Conservation (phyloP, 2,113 vertebrate species). For the Eptesicus fuscus region DNA sequence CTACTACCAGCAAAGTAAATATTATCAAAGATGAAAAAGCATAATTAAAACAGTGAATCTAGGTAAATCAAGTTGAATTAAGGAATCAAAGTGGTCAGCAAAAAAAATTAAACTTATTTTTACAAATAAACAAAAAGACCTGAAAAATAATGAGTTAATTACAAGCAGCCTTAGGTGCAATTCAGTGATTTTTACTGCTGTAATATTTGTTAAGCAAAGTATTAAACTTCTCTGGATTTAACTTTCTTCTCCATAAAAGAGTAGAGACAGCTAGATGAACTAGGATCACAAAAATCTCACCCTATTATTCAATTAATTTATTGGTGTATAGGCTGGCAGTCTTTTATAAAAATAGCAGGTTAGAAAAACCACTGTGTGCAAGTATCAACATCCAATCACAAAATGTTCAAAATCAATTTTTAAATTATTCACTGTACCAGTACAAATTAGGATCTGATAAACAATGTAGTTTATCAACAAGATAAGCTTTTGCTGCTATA, state of each 20-base stretch:
- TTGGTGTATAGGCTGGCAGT: background rate
- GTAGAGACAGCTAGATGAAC: background rate
- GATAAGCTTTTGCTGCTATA: background rate
- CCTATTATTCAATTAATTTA: background rate
- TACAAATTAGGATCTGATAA: background rate
- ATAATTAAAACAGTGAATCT: background rate
- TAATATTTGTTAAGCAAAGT: background rate
- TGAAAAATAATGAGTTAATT: fast-evolving
- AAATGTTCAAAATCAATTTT: background rate
- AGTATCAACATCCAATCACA: background rate
- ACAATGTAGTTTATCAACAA: background rate
- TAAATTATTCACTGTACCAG: background rate
- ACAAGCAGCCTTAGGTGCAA: background rate
- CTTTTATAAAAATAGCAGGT: background rate
- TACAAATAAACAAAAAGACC: background rate
- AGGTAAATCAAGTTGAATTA: background rate
- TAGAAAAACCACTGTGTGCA: background rate
- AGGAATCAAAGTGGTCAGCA: background rate
- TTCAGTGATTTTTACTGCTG: background rate
- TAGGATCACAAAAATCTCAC: background rate
- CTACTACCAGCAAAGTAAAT: background rate
- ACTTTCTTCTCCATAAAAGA: background rate
- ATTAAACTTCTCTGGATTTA: background rate
- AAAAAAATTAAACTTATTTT: too few relatives aligned
- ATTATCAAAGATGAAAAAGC: background rate